A percentile compares a stretch with the other conserved stretches of the same genome.
Conservation (phyloP, 2,797 vertebrate genomes). For the Astyanax mexicanus region DNA sequence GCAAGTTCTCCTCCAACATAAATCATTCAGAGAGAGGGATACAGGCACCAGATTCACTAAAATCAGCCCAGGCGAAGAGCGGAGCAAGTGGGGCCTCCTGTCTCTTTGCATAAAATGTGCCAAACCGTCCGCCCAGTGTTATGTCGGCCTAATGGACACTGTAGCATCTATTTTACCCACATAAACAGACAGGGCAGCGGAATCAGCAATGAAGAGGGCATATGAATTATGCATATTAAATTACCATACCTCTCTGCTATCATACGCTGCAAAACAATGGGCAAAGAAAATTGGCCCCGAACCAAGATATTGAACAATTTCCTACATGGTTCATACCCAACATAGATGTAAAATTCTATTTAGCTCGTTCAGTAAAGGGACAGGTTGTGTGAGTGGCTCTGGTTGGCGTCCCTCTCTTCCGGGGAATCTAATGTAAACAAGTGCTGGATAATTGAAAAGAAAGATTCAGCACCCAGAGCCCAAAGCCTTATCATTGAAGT, state of each 20-base stretch:
- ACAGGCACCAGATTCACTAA: conserved; percentile 15
- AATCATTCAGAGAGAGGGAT: conserved; percentile 12
- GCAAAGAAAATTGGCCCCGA: conserved; percentile 85
- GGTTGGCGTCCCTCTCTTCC: conserved; percentile 76
- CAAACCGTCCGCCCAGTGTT: conserved; percentile 79
- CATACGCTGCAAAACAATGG: conserved; percentile 81
- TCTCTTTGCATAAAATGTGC: conserved; percentile 77
- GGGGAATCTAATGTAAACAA: conserved; percentile 91
- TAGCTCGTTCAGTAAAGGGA: conserved; percentile 84
- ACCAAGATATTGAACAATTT: conserved; percentile 93
- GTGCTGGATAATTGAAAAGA: conserved; percentile 93
- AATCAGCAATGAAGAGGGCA: conserved; percentile 82
- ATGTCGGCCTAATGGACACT: conserved; percentile 84
- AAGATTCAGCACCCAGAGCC: conserved; percentile 86
- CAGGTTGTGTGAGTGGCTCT: conserved; percentile 82
- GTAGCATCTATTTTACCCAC: conserved; percentile 87
- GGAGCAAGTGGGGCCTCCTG: conserved; percentile 57
- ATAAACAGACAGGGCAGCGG: conserved; percentile 87
- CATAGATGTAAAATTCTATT: conserved; percentile 93
- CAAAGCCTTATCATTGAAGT: conserved; percentile 85
- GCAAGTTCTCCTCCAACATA: conserved; percentile 30
- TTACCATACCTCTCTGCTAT: conserved; percentile 84
- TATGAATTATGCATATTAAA: conserved; percentile 95
- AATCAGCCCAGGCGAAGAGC: conserved; percentile 15
- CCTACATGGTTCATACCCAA: conserved; percentile 90